phyloP scores from a whole-genome alignment of 2,888 invertebrate species.

The Tiphia femorata region DNA sequence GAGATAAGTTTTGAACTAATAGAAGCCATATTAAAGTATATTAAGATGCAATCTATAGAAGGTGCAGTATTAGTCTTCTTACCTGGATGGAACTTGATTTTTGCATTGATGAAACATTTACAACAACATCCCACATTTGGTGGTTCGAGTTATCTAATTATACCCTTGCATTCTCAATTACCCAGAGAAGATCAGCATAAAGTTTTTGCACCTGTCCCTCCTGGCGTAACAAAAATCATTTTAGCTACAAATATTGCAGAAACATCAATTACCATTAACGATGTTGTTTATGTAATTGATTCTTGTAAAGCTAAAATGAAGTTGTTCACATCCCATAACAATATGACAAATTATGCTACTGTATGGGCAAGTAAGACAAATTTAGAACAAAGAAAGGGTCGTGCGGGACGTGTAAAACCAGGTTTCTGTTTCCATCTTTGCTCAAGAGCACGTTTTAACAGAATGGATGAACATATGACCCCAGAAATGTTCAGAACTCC shows the following conservation, averaged over 20 bases:
- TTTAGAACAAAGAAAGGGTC: slow-evolving; percentile 92
- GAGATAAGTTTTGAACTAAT: slow-evolving; percentile 94
- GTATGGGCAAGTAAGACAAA: slow-evolving; percentile 97
- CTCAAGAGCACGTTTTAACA: slow-evolving; percentile 79
- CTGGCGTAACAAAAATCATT: slow-evolving; percentile 92
- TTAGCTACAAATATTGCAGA: slow-evolving; percentile 98
- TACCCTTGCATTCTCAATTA: slow-evolving; percentile 98
- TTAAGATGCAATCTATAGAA: slow-evolving; percentile 74
- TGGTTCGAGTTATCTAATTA: slow-evolving; percentile 77
- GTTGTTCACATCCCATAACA: slow-evolving; percentile 97
- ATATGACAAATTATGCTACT: slow-evolving; percentile 98
- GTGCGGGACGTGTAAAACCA: slow-evolving; percentile 94
- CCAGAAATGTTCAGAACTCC: slow-evolving; percentile 99
- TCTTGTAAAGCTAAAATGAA: slow-evolving; percentile 98
- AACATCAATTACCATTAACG: slow-evolving; percentile 98
- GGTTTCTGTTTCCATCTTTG: slow-evolving; percentile 96
- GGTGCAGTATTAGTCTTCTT: slow-evolving; percentile 95
- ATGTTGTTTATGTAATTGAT: slow-evolving; percentile 98
- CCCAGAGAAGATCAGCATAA: slow-evolving; percentile 94
- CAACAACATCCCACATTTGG: slow-evolving; percentile 81
- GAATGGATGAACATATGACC: slow-evolving; percentile 89
- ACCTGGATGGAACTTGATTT: slow-evolving; percentile 98
- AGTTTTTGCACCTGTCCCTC: slow-evolving; percentile 90
- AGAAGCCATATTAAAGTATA: slow-evolving; percentile 81
- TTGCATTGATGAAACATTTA: slow-evolving; percentile 88